Base-by-base conservation (phyloP, 2,797 vertebrate genomes). In the Eutrigla gurnardus region DNA sequence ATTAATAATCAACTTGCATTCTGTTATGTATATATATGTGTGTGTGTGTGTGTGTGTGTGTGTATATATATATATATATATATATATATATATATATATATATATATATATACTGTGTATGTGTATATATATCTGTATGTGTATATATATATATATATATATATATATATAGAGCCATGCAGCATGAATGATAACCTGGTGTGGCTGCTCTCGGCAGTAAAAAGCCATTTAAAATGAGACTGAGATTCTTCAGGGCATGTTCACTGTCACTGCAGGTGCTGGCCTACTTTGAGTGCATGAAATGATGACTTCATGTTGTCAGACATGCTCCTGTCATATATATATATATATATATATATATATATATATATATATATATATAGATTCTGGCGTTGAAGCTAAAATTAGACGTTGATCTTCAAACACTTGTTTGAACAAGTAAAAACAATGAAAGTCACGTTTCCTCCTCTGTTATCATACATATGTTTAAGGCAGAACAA, bases 211-310 rank as follows among this genome's bases (percentile, higher is more conserved):
- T 59, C 33, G 14, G 73, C 67, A 58, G 52, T 47, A n/a, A 59
- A 46, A 45, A 74, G 52, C 58, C n/a, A 35, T 81, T 69, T 83
- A 66, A 65, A 77, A 75, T 73, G 17, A 71, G 50, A 71, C 33
- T 18, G 35, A 61, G 35, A 39, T 32, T 66, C 47, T 66, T 70
- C 35, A 5, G 61, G 68, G 52, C 40, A 65, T 70, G 58, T 70
- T 67, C 17, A 33, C 50, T 36, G 17, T 75, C 36, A 13, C 63
- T 50, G 57, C 33, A 39, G 59, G 55, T 17, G 63, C 13, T 50
- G 76, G 40, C 57, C 39, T 57, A 39, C 33, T 63, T 36, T 63
- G 63, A 74, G 53, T 2, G 2, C 7, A 55, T 53, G 40, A 75
- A 78, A 76, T 61, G 8, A 65, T 64, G 12, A 61, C 54, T 62